Base-by-base conservation (phyloP, 2,888 invertebrate species). In the Acronicta psi region DNA sequence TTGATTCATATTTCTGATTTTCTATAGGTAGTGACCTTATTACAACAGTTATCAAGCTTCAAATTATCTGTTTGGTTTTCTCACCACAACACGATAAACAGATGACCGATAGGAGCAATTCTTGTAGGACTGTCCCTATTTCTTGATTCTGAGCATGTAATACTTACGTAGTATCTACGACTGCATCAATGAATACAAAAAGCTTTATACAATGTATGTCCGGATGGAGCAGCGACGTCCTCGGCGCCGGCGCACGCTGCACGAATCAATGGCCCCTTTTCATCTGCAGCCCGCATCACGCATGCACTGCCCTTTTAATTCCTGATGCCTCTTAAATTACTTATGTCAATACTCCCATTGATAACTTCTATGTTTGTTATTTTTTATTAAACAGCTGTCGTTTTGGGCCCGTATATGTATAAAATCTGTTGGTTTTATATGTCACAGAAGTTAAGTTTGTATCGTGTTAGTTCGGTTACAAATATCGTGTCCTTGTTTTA, bases 201-300 rank as follows among this genome's bases (percentile, higher is more conserved):
- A 55, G 44, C 41, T 59, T 58, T 38, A 17, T 61, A 52, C 37
- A 53, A 45, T 59, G 65, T 66, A 52, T 69, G 78, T 77, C 68
- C 82, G 75, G 73, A 79, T 80, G 82, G 80, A 74, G 59, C 66
- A 70, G 73, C 60, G 70, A 64, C 55, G 70, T 64, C 64, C 58
- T 56, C 66, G 75, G 72, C 79, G 82, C 80, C 77, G 66, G 71
- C 75, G 76, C 67, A 66, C 65, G 20, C 17, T 54, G 74, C 78
- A 60, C 74, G 75, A 75, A 80, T 86, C 84, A 89, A 87, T 83
- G 80, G 78, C 67, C 80, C 80, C 77, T 80, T 86, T 89, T 90
- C 83, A 88, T 83, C 77, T 78, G 62, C 51, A 46, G 81, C 90
- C 90, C 91, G 89, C 87, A 89, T 88, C 89, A 89, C 89, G 87